Base-by-base conservation (phyloP, 2,888 invertebrate species). In the Lordiphosa fenestrarum region DNA sequence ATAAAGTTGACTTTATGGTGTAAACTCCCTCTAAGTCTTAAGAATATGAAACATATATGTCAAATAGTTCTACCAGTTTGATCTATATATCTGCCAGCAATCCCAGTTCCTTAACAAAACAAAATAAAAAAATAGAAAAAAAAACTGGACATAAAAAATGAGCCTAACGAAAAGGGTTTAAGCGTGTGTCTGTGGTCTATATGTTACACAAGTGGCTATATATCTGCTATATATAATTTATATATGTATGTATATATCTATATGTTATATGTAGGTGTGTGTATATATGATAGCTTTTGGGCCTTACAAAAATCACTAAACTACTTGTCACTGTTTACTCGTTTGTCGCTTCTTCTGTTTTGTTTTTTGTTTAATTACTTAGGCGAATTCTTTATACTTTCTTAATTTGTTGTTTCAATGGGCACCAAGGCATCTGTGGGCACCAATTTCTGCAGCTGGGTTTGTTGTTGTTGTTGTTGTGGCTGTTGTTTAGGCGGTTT, bases 251-350 rank as follows among this genome's bases (percentile, higher is more conserved):
- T 65, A 52, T 52, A 50, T 39, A 57, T 58, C 12, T 46, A 53
- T 44, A 65, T 60, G 47, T 54, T 33, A 37, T 54, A 38, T 50
- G 47, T 6, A 30, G 47, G 23, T 42, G 40, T 42, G 40, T 53
- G 44, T 47, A 35, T 47, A 37, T 62, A 46, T 21, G 50, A 40
- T 40, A 40, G 23, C 61, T 52, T 59, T 53, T 39, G 47, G 40
- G 49, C 21, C 49, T 62, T 66, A 62, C 57, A 56, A 38, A 61
- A 58, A 66, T 51, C 51, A 49, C 71, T 72, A 73, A 66, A 46
- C 83, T 80, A 80, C 61, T 80, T 80, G 80, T 80, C 80, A 83
- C 80, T 80, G 83, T 78, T 76, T 83, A 72, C 83, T 76, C 78
- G 80, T 83, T 82, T 80, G 75, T 80, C 83, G 62, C 75, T 49